Percentiles rank a stretch among this genome's conserved stretches.
These are phyloP conservation scores for Silurus lanzhouensis DNA, from an alignment of 2,797 vertebrate species.

Conservation along the genomic window DNA sequence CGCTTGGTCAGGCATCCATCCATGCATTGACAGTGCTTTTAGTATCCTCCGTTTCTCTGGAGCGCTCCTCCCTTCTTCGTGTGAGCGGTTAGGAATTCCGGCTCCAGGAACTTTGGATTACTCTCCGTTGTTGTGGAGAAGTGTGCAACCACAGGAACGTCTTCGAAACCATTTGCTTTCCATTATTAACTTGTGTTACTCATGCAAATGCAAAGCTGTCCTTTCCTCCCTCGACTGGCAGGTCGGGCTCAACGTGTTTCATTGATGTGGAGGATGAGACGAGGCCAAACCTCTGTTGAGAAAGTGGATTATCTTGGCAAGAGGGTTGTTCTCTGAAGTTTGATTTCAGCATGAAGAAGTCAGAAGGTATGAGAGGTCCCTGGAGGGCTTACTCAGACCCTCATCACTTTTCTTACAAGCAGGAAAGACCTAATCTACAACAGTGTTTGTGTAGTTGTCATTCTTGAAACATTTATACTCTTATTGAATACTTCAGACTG, in stretches of 20 bases:
- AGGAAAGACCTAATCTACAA: constrained; percentile 19
- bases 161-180: constrained; percentile 40
- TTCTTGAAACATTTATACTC: background rate
- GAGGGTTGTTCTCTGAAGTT: constrained; percentile 45
- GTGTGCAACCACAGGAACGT: constrained; percentile 45
- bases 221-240: constrained; percentile 25
- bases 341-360: constrained; percentile 46
- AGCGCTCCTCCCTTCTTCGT: constrained; percentile 20
- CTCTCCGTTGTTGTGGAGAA: constrained; percentile 40
- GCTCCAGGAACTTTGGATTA: constrained; percentile 44
- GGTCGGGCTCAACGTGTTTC: constrained; percentile 13
- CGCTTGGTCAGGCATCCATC: constrained; percentile 43
- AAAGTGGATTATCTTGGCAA: constrained; percentile 49
- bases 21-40: constrained; percentile 43
- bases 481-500: background rate
- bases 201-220: constrained; percentile 39
- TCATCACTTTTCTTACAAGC: constrained; percentile 19
- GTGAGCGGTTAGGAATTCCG: constrained; percentile 46
- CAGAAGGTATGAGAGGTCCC: constrained; percentile 43
- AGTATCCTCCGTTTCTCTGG: constrained; percentile 32
- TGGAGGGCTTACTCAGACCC: constrained; percentile 38
- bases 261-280: constrained; percentile 38
- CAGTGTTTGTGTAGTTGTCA: background rate
- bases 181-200: constrained; percentile 49
- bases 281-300: constrained; percentile 43